These are phyloP conservation scores for Ophion ellenae DNA, from an alignment of 2,888 invertebrate species.

Conservation along the genomic window DNA sequence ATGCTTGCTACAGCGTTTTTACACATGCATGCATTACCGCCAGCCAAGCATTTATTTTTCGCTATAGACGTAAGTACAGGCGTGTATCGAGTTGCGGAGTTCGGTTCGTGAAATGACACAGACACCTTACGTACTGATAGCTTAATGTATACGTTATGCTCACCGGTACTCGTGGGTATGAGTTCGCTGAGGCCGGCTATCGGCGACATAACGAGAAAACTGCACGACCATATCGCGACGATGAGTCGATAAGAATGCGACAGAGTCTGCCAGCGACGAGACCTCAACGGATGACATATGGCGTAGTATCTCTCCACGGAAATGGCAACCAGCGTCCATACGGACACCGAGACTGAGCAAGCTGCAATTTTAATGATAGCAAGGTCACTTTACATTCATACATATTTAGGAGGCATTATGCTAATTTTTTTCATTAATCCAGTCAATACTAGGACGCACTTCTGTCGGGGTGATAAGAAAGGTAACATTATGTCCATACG, in stretches of 20 bases:
- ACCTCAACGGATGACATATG: conserved; percentile 90
- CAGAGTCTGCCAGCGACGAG: conserved; percentile 90
- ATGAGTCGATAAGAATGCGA: conserved; percentile 91
- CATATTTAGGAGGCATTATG: conserved; percentile 24
- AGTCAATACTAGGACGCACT: neutral
- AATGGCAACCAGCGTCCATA: conserved; percentile 91
- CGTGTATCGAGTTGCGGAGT: too few species aligned
- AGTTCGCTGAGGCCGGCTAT: conserved; percentile 87
- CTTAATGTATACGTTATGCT: conserved; percentile 10
- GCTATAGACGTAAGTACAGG: too few species aligned
- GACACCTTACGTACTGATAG: too few species aligned
- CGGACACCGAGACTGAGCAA: conserved; percentile 90
- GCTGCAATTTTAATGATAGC: conserved; percentile 85
- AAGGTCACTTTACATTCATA: conserved; percentile 2
- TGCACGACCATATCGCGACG: conserved; percentile 87
- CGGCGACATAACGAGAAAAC: conserved; percentile 88
- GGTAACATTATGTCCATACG: neutral
- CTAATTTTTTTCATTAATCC: conserved; percentile 14
- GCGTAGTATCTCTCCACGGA: conserved; percentile 92
- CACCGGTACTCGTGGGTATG: conserved; percentile 84
- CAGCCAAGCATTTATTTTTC: too few species aligned
- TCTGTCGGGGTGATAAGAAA: neutral
- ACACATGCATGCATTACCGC: too few species aligned
- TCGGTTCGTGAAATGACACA: neutral
- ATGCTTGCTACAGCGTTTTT: too few species aligned